Conservation (phyloP, 2,113 vertebrate genomes). For the Protobothrops flavoviridis region DNA sequence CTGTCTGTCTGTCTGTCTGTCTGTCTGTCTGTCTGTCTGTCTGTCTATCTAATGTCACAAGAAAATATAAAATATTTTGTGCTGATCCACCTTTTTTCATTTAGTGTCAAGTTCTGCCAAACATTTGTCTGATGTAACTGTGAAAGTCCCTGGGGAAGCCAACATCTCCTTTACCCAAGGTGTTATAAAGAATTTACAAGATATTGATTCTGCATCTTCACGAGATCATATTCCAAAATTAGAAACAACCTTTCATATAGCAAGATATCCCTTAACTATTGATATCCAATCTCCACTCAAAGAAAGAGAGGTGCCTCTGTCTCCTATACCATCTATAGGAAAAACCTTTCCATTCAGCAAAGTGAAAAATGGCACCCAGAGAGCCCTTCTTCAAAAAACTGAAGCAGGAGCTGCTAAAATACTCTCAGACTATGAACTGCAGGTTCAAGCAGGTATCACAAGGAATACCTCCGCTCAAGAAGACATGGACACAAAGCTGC, state of each 20-base stretch:
- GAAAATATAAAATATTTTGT: background rate
- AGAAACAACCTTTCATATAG: background rate
- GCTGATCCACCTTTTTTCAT: slow-evolving; percentile 18
- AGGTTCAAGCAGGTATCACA: background rate
- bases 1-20: too few species aligned
- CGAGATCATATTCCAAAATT: slow-evolving; percentile 26
- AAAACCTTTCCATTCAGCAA: background rate
- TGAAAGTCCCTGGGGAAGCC: background rate
- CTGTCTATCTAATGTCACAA: background rate
- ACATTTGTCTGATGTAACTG: background rate
- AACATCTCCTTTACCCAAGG: slow-evolving; percentile 20
- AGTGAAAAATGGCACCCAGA: background rate
- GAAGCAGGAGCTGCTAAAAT: background rate
- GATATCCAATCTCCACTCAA: background rate
- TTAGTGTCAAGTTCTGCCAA: slow-evolving; percentile 47
- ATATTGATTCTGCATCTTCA: slow-evolving; percentile 1
- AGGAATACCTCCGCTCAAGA: rapidly evolving
- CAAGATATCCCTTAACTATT: slow-evolving; percentile 6
- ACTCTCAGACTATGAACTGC: background rate
- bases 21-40: too few species aligned
- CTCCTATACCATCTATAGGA: rapidly evolving
- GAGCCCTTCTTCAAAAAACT: slow-evolving; percentile 10
- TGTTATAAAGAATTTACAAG: background rate
- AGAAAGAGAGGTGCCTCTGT: slow-evolving; percentile 17
- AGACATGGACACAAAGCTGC: background rate